Conservation (phyloP, 2,797 vertebrate species). For the Mus spretus region DNA sequence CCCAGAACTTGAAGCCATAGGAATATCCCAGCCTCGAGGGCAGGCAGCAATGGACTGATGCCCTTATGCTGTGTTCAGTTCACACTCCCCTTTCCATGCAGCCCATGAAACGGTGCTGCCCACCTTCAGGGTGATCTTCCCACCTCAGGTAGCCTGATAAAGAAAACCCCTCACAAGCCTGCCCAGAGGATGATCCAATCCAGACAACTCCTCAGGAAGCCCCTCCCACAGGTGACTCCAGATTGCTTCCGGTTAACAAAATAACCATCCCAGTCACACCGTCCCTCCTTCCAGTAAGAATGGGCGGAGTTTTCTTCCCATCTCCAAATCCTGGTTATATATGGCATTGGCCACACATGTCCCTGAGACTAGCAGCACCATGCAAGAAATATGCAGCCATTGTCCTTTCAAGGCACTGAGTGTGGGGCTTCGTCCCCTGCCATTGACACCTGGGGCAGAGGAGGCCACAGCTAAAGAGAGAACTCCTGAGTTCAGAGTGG, state of each 20-base stretch:
- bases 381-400: neutral
- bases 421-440: neutral
- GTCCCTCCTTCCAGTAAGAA: neutral
- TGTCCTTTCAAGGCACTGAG: neutral
- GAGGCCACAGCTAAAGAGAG: neutral
- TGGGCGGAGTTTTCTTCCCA: neutral
- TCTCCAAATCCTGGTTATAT: neutral
- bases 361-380: neutral
- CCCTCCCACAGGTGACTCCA: no score
- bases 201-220: neutral
- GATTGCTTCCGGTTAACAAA: neutral
- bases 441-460: neutral
- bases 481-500: neutral
- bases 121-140: neutral
- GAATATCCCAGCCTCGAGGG: neutral
- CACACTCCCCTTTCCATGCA: no score
- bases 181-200: neutral
- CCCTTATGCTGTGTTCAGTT: no score
- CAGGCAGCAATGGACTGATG: neutral
- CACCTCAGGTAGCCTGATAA: neutral
- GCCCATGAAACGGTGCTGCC: no score
- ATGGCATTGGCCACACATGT: neutral
- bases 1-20: neutral
- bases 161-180: neutral
- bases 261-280: neutral